Percentiles rank a stretch among this genome's conserved stretches.
phyloP scores from a whole-genome alignment of 2,113 vertebrate genomes.

The Notothenia rossii region DNA sequence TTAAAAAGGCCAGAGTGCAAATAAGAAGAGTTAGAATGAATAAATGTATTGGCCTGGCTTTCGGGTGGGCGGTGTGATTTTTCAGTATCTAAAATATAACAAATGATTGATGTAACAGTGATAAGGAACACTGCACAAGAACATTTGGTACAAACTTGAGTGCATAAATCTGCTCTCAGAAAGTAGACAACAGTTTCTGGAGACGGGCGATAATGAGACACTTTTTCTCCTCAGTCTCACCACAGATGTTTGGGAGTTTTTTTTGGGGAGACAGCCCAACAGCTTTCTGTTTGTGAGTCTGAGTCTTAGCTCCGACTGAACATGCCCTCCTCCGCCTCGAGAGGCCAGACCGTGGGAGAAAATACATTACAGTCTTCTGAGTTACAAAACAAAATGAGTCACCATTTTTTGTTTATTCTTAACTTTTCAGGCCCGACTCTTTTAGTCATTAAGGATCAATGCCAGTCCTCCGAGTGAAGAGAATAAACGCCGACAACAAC shows the following conservation, averaged over 20 bases:
- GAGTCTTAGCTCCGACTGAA: constrained; percentile 30
- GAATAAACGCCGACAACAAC: background rate
- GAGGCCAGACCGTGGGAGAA: constrained; percentile 47
- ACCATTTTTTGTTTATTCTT: background rate
- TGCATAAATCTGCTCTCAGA: background rate
- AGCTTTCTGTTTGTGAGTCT: constrained; percentile 19
- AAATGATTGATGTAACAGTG: background rate
- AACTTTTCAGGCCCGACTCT: constrained; percentile 26
- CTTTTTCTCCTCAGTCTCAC: constrained; percentile 7
- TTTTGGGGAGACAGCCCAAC: constrained; percentile 22
- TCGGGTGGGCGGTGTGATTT: background rate
- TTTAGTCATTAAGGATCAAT: constrained; percentile 34
- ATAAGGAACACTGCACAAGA: background rate
- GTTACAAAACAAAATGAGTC: constrained; percentile 14
- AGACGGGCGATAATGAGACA: constrained; percentile 31
- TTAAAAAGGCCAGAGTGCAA: background rate
- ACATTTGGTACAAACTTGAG: background rate
- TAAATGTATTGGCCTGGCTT: background rate
- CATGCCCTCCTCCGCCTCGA: constrained; percentile 20
- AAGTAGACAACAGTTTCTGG: background rate
- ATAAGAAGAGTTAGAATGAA: background rate
- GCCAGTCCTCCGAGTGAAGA: constrained; percentile 17
- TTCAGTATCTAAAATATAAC: background rate
- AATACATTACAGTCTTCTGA: constrained; percentile 31
- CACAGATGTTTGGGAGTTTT: constrained; percentile 20